A percentile compares a stretch with the other conserved stretches of the same genome.
Evolutionary conservation across 2,888 invertebrate genomes (phyloP).

Genomic region (Lycaena phlaeas): DNA sequence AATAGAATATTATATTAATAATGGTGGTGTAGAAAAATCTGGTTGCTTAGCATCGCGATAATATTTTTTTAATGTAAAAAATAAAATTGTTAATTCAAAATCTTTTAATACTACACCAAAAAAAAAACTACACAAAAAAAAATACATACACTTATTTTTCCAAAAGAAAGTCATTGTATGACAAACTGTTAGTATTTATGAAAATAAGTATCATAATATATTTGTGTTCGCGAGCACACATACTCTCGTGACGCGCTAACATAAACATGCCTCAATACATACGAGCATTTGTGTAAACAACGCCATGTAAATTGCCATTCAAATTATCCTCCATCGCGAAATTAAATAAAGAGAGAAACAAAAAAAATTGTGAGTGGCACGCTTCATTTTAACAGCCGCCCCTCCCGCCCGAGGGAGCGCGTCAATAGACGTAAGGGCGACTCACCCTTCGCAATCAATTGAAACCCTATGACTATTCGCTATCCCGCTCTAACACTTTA

Average conservation of each 20-base stretch:
- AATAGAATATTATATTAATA: no score
- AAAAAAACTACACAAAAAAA: no score
- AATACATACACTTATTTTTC: no score
- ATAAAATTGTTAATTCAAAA: no score
- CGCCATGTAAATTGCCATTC: slow-evolving; percentile 58
- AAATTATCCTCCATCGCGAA: slow-evolving; percentile 66
- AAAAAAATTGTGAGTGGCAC: slow-evolving; percentile 59
- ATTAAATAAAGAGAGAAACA: slow-evolving; percentile 67
- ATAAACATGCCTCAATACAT: not conserved
- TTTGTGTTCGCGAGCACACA: no score
- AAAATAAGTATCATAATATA: no score
- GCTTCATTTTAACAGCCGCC: slow-evolving; percentile 38
- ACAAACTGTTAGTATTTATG: no score
- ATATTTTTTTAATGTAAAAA: no score
- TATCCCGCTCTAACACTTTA: slow-evolving; percentile 31
- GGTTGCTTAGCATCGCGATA: no score
- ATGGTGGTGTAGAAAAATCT: no score
- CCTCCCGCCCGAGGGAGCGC: slow-evolving; percentile 51
- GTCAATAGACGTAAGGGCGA: slow-evolving; percentile 55
- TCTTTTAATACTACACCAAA: no score
- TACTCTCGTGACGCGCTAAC: slow-evolving; percentile 4
- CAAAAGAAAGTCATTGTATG: no score
- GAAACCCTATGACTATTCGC: slow-evolving; percentile 53
- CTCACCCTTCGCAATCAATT: slow-evolving; percentile 63
- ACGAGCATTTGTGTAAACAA: slow-evolving; percentile 17